Evolutionary conservation across 2,888 invertebrate species (phyloP).

Genomic region (Allygus modestus): DNA sequence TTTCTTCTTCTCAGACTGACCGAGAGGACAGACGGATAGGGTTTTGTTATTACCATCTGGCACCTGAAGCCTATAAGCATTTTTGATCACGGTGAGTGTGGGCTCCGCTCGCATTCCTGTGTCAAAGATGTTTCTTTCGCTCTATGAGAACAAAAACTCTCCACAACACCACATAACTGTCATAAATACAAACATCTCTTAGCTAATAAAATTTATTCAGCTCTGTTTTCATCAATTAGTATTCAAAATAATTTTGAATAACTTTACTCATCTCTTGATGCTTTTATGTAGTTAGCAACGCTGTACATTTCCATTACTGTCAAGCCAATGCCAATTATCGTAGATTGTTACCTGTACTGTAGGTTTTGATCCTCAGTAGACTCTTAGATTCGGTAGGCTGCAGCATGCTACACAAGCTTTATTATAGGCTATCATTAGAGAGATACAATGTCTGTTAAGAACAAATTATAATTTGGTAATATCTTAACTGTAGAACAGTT

Average conservation of each 20-base stretch:
- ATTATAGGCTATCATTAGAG: neutral
- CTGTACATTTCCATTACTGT: slow-evolving; percentile 52
- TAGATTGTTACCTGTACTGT: slow-evolving; percentile 8
- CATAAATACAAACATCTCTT: neutral
- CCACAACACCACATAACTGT: slow-evolving; percentile 36
- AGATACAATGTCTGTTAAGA: neutral
- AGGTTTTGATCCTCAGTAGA: slow-evolving; percentile 38
- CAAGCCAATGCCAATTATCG: slow-evolving; percentile 21
- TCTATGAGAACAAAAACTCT: neutral
- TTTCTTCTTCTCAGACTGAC: slow-evolving; percentile 30
- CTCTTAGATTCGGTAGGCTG: slow-evolving; percentile 14
- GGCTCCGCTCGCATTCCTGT: slow-evolving; percentile 21
- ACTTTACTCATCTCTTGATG: slow-evolving; percentile 5
- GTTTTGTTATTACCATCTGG: slow-evolving; percentile 55
- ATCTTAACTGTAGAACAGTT: too few species aligned
- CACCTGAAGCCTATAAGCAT: slow-evolving; percentile 53
- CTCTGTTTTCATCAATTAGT: neutral
- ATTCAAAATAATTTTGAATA: neutral
- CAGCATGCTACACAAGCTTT: slow-evolving; percentile 30
- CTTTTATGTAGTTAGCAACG: slow-evolving; percentile 16
- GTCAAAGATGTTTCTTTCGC: slow-evolving; percentile 40
- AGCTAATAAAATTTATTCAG: neutral
- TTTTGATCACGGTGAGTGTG: slow-evolving; percentile 8
- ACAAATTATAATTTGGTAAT: neutral
- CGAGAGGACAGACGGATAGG: slow-evolving; percentile 50